Evolutionary conservation across 1,140 invertebrate genomes (phyloP).

Genomic region (Bradynema listronoti): DNA sequence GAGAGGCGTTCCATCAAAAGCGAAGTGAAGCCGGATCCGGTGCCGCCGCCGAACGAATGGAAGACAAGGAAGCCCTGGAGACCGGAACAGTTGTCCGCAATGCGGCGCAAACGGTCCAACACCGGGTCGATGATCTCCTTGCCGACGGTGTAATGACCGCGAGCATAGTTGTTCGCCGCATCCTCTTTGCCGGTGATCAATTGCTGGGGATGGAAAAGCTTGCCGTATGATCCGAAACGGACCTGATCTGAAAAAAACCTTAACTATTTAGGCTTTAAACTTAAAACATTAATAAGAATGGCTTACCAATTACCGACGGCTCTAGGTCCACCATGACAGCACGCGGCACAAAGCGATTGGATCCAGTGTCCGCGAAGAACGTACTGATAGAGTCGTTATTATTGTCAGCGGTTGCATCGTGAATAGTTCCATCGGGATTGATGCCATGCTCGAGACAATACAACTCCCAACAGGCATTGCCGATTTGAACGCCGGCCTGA

Average conservation of each 20-base stretch:
- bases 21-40: slow-evolving; percentile 68
- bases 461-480: slow-evolving; percentile 74
- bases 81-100: slow-evolving; percentile 77
- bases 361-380: slow-evolving; percentile 64
- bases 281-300: too few relatives aligned
- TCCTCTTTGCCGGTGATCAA: slow-evolving; percentile 65
- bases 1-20: slow-evolving; percentile 67
- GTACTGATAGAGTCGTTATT: slow-evolving; percentile 64
- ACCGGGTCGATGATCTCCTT: slow-evolving; percentile 65
- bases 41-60: slow-evolving; percentile 76
- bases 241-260: slow-evolving; percentile 59
- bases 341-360: slow-evolving; percentile 53
- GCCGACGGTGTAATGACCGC: slow-evolving; percentile 80
- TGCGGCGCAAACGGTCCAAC: slow-evolving; percentile 61
- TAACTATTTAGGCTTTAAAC: too few relatives aligned
- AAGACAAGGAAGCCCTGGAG: slow-evolving; percentile 76
- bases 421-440: slow-evolving; percentile 70
- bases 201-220: slow-evolving; percentile 59
- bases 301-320: slow-evolving; percentile 59
- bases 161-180: slow-evolving; percentile 64
- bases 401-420: slow-evolving; percentile 58
- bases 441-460: slow-evolving; percentile 73
- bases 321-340: slow-evolving; percentile 58
- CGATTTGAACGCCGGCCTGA: slow-evolving; percentile 81
- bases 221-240: slow-evolving; percentile 64